These are phyloP conservation scores for Euzophera pinguis DNA, from an alignment of 2,888 invertebrate genomes.

Conservation along the genomic window DNA sequence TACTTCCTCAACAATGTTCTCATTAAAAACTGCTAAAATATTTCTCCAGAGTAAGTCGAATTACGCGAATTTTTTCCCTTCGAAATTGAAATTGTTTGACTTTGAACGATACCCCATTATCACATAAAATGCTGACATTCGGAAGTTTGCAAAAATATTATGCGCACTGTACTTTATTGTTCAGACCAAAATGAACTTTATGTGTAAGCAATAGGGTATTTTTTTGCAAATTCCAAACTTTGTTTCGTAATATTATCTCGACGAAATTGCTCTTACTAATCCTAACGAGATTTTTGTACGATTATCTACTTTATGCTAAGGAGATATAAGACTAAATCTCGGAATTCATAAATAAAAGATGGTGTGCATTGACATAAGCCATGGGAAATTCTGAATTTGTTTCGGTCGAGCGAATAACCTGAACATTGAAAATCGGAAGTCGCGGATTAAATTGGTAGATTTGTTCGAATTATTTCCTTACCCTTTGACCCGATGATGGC, in stretches of 20 bases:
- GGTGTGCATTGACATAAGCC: constrained; percentile 5
- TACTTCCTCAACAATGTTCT: neutral
- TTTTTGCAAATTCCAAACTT: neutral
- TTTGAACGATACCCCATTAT: constrained; percentile 20
- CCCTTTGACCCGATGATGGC: neutral
- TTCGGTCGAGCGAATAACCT: constrained; percentile 3
- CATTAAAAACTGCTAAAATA: constrained; percentile 7
- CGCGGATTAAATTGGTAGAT: neutral
- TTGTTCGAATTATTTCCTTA: neutral
- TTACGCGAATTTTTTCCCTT: constrained; percentile 7
- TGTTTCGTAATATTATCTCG: neutral
- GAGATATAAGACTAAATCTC: neutral
- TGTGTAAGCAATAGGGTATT: neutral
- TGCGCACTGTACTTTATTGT: neutral
- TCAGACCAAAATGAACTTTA: neutral
- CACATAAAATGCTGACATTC: constrained; percentile 15
- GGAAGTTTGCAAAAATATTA: constrained; percentile 7
- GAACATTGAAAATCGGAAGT: neutral
- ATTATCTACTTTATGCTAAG: neutral
- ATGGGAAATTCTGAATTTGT: neutral
- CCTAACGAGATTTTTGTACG: neutral
- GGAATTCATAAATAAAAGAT: neutral
- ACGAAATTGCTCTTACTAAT: constrained; percentile 5
- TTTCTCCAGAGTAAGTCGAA: neutral
- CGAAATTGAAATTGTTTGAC: constrained; percentile 24